Evolutionary conservation across 2,797 vertebrate genomes (phyloP).

Genomic region (Paratrypauchen microcephalus): DNA sequence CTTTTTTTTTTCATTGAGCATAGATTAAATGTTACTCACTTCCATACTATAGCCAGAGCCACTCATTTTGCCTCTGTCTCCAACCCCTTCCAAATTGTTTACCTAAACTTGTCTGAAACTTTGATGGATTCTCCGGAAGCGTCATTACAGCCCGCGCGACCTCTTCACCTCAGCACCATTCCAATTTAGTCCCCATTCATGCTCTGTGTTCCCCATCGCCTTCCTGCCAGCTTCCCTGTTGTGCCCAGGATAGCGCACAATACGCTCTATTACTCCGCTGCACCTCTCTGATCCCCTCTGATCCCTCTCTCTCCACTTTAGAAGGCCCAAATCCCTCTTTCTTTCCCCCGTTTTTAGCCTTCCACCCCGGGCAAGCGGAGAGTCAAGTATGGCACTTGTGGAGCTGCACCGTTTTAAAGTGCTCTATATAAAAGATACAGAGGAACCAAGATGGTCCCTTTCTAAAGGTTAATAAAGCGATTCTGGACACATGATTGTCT

Average conservation of each 20-base stretch:
- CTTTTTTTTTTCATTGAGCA: no score
- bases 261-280: constrained; percentile 19
- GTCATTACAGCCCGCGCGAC: constrained; percentile 17
- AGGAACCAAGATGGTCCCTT: not conserved
- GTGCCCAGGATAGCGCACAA: constrained; percentile 13
- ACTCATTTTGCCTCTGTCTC: not conserved
- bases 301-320: constrained; percentile 9
- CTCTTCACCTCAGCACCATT: constrained; percentile 22
- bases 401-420: constrained; percentile 6
- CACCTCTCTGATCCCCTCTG: constrained; percentile 27
- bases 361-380: not conserved
- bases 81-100: not conserved
- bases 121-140: constrained; percentile 16
- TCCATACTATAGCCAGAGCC: not conserved
- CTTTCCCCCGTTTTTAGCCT: constrained; percentile 7
- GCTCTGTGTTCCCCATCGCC: constrained; percentile 10
- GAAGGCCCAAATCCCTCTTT: constrained; percentile 6
- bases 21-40: not conserved
- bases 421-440: constrained; percentile 3
- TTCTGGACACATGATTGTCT: not conserved
- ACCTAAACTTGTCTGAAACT: constrained; percentile 5
- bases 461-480: not conserved
- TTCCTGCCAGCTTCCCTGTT: constrained; percentile 9
- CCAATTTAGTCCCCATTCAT: constrained; percentile 29
- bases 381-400: constrained; percentile 13